These are phyloP conservation scores for Bemisia tabaci DNA, from an alignment of 1,140 invertebrate genomes.

Conservation along the genomic window DNA sequence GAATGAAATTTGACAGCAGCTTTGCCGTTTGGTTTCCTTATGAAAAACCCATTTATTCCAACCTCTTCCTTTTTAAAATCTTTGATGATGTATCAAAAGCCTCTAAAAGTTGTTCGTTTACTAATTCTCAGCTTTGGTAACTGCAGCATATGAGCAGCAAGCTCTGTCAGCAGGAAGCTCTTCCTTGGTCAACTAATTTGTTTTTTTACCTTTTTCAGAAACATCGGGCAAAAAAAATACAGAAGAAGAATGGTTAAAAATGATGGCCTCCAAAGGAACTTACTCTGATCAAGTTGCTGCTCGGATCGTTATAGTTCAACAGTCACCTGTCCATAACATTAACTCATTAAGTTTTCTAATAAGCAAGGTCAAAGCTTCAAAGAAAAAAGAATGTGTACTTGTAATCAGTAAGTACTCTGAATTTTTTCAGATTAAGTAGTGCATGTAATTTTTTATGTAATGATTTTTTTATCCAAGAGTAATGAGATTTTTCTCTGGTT, in stretches of 20 bases:
- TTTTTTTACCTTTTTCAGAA: constrained; percentile 6
- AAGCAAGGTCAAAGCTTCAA: constrained; percentile 64
- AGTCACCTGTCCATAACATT: constrained; percentile 70
- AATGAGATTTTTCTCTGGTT: too few relatives aligned
- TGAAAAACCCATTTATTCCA: too few relatives aligned
- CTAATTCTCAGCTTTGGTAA: background rate
- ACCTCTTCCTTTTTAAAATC: too few relatives aligned
- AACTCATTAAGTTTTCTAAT: constrained; percentile 53
- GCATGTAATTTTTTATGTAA: background rate
- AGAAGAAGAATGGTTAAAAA: constrained; percentile 57
- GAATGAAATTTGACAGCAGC: too few relatives aligned
- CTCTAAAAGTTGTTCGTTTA: background rate
- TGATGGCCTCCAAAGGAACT: constrained; percentile 64
- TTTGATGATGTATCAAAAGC: background rate
- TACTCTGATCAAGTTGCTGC: constrained; percentile 76
- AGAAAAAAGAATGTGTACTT: constrained; percentile 57
- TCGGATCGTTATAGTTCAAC: constrained; percentile 63
- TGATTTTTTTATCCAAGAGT: constrained; percentile 1
- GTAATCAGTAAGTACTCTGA: constrained; percentile 37
- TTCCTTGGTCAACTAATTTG: background rate
- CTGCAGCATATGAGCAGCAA: background rate
- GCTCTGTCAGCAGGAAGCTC: background rate
- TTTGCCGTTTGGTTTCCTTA: too few relatives aligned
- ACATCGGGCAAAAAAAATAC: constrained; percentile 20
- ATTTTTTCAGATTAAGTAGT: background rate